Conservation (phyloP, 2,888 invertebrate species). For the Apamea crenata region DNA sequence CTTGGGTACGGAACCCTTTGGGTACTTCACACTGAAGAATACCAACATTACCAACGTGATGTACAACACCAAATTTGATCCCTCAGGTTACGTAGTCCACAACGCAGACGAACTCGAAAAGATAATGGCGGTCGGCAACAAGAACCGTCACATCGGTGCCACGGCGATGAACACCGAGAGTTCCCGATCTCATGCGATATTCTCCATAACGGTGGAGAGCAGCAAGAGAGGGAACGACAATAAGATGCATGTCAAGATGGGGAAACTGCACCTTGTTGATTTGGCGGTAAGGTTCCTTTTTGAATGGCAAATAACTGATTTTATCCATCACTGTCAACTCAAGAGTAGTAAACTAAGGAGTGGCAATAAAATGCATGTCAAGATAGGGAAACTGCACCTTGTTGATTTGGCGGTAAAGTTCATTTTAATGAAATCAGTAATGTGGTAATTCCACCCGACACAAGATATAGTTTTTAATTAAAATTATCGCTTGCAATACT, state of each 20-base stretch:
- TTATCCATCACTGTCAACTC: constrained; percentile 99
- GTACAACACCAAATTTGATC: too few relatives aligned
- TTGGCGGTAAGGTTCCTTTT: constrained; percentile 93
- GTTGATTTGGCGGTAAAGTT: too few relatives aligned
- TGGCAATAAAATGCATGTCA: constrained; percentile 94
- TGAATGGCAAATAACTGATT: constrained; percentile 86
- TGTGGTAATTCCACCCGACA: too few relatives aligned
- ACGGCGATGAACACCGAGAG: constrained; percentile 99
- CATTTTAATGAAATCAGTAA: too few relatives aligned
- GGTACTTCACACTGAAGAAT: neutral
- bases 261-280: constrained; percentile 99
- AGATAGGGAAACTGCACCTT: constrained; percentile 98
- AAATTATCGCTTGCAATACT: too few relatives aligned
- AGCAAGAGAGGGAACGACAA: constrained; percentile 95
- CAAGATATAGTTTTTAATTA: too few relatives aligned
- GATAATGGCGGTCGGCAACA: constrained; percentile 98
- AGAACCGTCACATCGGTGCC: constrained; percentile 94
- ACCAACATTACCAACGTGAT: neutral
- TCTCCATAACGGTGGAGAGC: constrained; percentile 99
- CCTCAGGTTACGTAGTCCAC: constrained; percentile 98
- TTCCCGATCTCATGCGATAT: constrained; percentile 99
- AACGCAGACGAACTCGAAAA: constrained; percentile 98
- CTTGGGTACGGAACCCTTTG: too few relatives aligned
- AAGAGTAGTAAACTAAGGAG: constrained; percentile 91
- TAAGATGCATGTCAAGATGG: constrained; percentile 97